Evolutionary conservation across 2,888 invertebrate species (phyloP).

Genomic region (Tetanocera ferruginea): DNA sequence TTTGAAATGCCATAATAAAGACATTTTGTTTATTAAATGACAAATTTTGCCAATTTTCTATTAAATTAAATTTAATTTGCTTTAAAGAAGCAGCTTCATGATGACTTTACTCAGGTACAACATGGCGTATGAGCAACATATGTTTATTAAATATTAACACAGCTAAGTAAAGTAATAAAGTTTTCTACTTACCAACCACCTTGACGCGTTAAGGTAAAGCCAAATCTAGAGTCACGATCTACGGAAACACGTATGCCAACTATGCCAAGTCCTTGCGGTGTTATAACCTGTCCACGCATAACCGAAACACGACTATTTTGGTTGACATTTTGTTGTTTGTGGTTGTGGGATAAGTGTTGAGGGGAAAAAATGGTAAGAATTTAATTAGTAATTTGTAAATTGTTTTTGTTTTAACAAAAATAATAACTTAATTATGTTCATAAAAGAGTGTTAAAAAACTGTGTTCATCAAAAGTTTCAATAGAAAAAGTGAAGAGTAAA

Average conservation of each 20-base stretch:
- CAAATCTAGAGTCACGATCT: conserved; percentile 92
- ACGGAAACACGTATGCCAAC: conserved; percentile 97
- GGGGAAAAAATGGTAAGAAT: conserved; percentile 29
- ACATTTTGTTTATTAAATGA: not conserved
- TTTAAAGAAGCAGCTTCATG: not conserved
- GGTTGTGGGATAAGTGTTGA: conserved; percentile 1
- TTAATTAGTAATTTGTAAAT: conserved; percentile 25
- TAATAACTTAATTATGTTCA: not conserved
- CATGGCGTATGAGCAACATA: too few relatives aligned
- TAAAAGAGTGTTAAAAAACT: not conserved
- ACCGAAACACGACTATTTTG: conserved; percentile 93
- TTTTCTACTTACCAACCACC: conserved; percentile 89
- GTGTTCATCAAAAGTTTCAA: not conserved
- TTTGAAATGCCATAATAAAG: too few relatives aligned
- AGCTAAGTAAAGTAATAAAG: not conserved
- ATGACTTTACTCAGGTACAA: too few relatives aligned
- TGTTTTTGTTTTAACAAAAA: not conserved
- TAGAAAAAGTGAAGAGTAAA: conserved; percentile 1
- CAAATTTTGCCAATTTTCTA: not conserved
- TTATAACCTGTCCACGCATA: conserved; percentile 96
- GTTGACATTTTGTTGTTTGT: conserved; percentile 37
- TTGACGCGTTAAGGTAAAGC: conserved; percentile 93
- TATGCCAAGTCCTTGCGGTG: conserved; percentile 94
- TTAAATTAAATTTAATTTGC: not conserved
- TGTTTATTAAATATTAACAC: too few relatives aligned